These are phyloP conservation scores for Agrotis puta DNA, from an alignment of 2,888 invertebrate genomes.

Conservation along the genomic window DNA sequence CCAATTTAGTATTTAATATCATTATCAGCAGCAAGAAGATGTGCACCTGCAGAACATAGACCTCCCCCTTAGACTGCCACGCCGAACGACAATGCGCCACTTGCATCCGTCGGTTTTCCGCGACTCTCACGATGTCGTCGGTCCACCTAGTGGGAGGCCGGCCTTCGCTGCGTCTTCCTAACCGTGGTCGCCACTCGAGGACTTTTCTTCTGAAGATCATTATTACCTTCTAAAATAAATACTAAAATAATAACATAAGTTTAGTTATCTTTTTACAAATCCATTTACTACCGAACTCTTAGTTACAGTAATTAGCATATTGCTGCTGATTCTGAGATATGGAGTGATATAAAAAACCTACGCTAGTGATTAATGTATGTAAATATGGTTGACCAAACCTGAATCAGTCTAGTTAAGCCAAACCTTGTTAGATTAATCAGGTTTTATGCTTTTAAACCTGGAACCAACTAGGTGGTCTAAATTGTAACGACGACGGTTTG, in stretches of 20 bases:
- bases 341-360: slow-evolving; percentile 12
- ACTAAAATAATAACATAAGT: neutral
- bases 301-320: slow-evolving; percentile 18
- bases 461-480: slow-evolving; percentile 16
- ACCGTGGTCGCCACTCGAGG: too few relatives aligned
- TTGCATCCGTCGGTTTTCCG: too few relatives aligned
- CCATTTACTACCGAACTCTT: slow-evolving; percentile 22
- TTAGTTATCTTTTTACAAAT: slow-evolving; percentile 1
- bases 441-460: slow-evolving; percentile 9
- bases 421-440: neutral
- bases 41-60: too few relatives aligned
- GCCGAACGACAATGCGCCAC: too few relatives aligned
- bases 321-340: slow-evolving; percentile 6
- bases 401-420: slow-evolving; percentile 1
- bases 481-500: neutral
- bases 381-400: slow-evolving; percentile 25
- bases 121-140: too few relatives aligned
- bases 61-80: too few relatives aligned
- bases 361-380: slow-evolving; percentile 6
- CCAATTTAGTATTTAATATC: too few relatives aligned
- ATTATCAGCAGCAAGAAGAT: too few relatives aligned
- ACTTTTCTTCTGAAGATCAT: too few relatives aligned
- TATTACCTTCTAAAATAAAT: too few relatives aligned
- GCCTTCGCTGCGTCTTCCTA: too few relatives aligned
- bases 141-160: too few relatives aligned